A percentile compares a stretch with the other conserved stretches of the same genome.
phyloP scores from a whole-genome alignment of 2,888 invertebrate species.

The Phlogophora meticulosa region DNA sequence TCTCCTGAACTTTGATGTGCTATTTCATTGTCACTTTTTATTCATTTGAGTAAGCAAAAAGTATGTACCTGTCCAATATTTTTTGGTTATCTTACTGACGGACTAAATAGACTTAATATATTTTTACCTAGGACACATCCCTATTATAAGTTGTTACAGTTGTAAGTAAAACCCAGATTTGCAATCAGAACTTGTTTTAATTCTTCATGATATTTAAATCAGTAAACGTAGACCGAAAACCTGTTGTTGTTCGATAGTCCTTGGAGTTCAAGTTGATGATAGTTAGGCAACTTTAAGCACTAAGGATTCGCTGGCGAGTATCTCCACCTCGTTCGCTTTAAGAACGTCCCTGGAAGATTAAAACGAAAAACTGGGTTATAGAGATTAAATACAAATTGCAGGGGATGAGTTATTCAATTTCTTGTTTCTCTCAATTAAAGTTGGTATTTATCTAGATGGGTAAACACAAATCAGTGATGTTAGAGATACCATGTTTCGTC shows the following conservation, averaged over 20 bases:
- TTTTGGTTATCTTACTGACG: too few species aligned
- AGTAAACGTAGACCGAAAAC: conserved; percentile 32
- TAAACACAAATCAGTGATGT: neutral
- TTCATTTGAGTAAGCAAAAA: too few species aligned
- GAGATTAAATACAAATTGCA: conserved; percentile 24
- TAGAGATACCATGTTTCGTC: too few species aligned
- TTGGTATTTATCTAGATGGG: neutral
- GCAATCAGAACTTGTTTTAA: conserved; percentile 8
- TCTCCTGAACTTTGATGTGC: too few species aligned
- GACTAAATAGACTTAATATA: too few species aligned
- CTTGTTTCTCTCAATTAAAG: neutral
- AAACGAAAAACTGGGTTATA: conserved; percentile 38
- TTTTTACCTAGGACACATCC: too few species aligned
- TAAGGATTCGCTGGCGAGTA: conserved; percentile 83
- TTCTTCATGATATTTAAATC: conserved; percentile 41
- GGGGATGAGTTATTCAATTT: neutral
- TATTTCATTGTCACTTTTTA: too few species aligned
- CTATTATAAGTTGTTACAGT: conserved; percentile 33
- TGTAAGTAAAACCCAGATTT: conserved; percentile 24
- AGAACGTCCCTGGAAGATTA: conserved; percentile 81
- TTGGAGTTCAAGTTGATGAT: conserved; percentile 34
- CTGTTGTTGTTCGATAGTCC: conserved; percentile 42
- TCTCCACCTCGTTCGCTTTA: conserved; percentile 73
- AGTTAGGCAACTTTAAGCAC: conserved; percentile 78
- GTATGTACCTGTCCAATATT: too few species aligned